Base-by-base conservation (phyloP, 2,888 invertebrate species). In the Nomada flava region DNA sequence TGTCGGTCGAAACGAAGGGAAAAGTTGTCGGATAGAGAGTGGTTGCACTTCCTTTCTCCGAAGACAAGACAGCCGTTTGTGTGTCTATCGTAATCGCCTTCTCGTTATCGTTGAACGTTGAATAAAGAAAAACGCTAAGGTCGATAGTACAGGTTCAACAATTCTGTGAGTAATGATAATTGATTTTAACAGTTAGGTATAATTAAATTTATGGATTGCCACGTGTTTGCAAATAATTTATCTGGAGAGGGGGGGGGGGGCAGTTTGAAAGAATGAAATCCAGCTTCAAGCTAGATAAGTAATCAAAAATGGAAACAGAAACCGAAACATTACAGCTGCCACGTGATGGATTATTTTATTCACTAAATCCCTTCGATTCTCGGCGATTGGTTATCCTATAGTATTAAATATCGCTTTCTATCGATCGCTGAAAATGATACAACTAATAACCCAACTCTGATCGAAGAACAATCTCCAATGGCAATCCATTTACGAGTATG, bases 11-110 rank as follows among this genome's bases (percentile, higher is more conserved):
- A 90, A 89, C 86, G 90, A 90, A 88, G 89, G 89, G 87, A 90
- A 90, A 90, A 90, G 90, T 88, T 82, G 85, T 85, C 63, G 53
- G 77, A 79, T 82, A 86, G 89, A 88, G 88, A 90, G 88, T 86
- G 84, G 82, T 82, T 78, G 62, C 68, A 85, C 64, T 85, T 79
- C 86, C 87, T 88, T 88, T 88, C 88, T 88, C 88, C 47, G 29
- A 65, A 72, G 47, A 62, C 64, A 50, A 76, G 60, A 26, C 50
- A 70, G 60, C 44, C 70, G 60, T 57, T 60, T 7, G 11, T 68
- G 69, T 73, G 23, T 71, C 72, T 78, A 68, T 76, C 65, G 42
- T 77, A 76, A 87, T 87, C 70, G 71, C 78, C 62, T 55, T 62
- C 42, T 42, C 53, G 42, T 67, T 73, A 75, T 69, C 55, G 10